Percentiles rank a stretch among this genome's conserved stretches.
These are phyloP conservation scores for Chloebia gouldiae DNA, from an alignment of 2,113 vertebrate species.

Conservation along the genomic window DNA sequence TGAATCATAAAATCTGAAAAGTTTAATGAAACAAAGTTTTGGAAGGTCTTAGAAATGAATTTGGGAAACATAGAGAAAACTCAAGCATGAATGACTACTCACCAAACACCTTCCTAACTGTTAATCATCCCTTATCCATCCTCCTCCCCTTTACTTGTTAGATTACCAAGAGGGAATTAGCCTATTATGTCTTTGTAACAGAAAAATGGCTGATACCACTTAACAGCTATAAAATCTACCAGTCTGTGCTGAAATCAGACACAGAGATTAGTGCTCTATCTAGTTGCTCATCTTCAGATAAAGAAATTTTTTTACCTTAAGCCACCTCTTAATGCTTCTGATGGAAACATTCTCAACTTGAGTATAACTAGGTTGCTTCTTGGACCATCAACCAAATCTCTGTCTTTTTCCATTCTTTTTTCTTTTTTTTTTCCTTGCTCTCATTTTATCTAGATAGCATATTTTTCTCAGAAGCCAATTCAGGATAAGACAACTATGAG, in stretches of 20 bases:
- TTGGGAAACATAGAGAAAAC: background rate
- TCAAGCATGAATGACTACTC: background rate
- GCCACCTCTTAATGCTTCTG: background rate
- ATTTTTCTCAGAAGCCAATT: background rate
- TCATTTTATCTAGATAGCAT: background rate
- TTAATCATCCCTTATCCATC: background rate
- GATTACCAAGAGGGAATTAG: background rate
- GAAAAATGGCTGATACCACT: background rate
- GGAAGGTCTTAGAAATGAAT: background rate
- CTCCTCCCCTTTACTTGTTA: background rate
- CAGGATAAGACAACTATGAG: background rate
- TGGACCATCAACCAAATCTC: background rate
- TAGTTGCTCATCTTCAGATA: background rate
- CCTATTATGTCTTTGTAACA: background rate
- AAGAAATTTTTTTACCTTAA: background rate
- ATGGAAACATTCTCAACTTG: background rate
- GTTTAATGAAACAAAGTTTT: background rate
- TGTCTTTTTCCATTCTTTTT: background rate
- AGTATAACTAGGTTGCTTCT: background rate
- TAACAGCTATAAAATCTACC: background rate
- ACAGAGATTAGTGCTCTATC: background rate
- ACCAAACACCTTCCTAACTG: background rate
- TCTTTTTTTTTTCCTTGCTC: fast-evolving
- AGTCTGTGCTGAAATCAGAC: background rate
- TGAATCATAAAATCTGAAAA: background rate